phyloP scores from a whole-genome alignment of 2,113 vertebrate species.

The Oryzias woworae region DNA sequence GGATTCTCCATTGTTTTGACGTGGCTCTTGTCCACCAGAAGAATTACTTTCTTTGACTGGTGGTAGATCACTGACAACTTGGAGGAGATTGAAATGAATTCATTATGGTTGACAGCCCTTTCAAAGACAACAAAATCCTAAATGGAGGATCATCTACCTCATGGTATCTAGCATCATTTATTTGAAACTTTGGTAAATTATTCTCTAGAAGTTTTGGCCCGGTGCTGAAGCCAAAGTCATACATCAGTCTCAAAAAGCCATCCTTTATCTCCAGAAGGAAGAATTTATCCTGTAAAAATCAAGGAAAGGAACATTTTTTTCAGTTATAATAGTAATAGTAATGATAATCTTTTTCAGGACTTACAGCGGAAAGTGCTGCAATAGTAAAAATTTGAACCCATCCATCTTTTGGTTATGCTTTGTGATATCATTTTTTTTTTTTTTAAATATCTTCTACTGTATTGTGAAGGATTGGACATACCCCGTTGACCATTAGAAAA shows the following conservation, averaged over 20 bases:
- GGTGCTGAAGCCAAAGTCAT: conserved; percentile 89
- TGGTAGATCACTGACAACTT: conserved; percentile 98
- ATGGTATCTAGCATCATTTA: conserved; percentile 95
- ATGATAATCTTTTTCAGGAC: too few relatives aligned
- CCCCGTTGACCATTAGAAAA: conserved; percentile 91
- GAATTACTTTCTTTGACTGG: conserved; percentile 95
- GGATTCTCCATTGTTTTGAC: conserved; percentile 93
- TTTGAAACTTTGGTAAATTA: conserved; percentile 84
- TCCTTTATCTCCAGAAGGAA: conserved; percentile 91
- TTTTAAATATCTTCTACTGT: too few relatives aligned
- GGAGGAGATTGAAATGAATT: not conserved
- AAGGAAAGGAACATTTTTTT: conserved; percentile 18
- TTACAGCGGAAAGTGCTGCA: too few relatives aligned
- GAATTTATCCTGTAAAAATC: conserved; percentile 83
- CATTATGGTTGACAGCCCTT: too few relatives aligned
- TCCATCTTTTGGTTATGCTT: too few relatives aligned
- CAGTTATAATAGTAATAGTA: not conserved
- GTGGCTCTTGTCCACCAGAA: conserved; percentile 91
- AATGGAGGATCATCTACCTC: conserved; percentile 79
- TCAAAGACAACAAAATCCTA: not conserved
- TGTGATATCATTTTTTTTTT: too few relatives aligned
- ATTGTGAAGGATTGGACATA: conserved; percentile 62
- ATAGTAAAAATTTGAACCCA: too few relatives aligned
- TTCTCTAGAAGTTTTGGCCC: conserved; percentile 86
- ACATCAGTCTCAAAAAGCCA: conserved; percentile 86